phyloP scores from a whole-genome alignment of 2,797 vertebrate genomes.

The Rhynchonycteris naso region DNA sequence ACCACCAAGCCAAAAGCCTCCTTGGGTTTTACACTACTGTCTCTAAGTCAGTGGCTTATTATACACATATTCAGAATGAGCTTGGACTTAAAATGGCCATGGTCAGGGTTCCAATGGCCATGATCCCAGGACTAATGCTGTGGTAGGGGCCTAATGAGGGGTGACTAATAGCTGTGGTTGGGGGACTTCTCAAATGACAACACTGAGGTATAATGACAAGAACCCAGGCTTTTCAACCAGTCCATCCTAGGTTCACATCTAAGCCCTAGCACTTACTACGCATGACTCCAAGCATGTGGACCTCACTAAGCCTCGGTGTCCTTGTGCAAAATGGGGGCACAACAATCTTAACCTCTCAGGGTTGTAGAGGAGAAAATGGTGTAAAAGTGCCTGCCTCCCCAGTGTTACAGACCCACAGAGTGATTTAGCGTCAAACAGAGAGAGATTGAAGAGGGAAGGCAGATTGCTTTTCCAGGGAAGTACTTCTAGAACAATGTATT shows the following conservation, averaged over 20 bases:
- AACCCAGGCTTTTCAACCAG: not conserved
- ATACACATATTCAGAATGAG: not conserved
- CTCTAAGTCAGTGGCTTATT: not conserved
- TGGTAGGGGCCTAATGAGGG: not conserved
- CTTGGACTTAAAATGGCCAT: not conserved
- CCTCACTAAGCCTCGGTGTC: not conserved
- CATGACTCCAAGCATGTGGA: not conserved
- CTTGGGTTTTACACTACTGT: not conserved
- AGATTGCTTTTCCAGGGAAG: not conserved
- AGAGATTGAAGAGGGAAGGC: no score
- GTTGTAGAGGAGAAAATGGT: not conserved
- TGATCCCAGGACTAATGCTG: not conserved
- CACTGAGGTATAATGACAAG: not conserved
- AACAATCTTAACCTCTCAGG: no score
- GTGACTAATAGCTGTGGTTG: not conserved
- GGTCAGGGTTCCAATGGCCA: not conserved
- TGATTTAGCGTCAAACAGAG: not conserved
- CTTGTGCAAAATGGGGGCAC: not conserved
- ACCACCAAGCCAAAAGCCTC: not conserved
- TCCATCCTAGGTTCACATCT: fast-evolving
- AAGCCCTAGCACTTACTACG: not conserved
- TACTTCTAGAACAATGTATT: not conserved
- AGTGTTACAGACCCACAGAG: not conserved
- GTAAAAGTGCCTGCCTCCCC: not conserved
- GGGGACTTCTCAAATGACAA: not conserved